Evolutionary conservation across 1,140 invertebrate genomes (phyloP), one percentile per base, ranked within the genome.

Genomic region (Drosophila kanapiae): DNA sequence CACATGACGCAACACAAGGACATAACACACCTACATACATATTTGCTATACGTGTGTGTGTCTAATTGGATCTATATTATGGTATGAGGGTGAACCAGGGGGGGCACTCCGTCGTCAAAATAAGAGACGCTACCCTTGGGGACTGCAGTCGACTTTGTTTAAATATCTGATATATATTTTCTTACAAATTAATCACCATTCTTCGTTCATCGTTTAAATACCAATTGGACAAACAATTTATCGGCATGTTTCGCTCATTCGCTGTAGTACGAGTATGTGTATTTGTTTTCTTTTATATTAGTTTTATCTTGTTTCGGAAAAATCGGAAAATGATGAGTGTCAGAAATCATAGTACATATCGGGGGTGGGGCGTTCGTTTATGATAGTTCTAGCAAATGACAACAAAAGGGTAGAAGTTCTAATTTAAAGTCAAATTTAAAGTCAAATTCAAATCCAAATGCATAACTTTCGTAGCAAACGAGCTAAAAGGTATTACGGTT

Each of bases 61-160:
- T 51, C 68, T 74, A 60, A 61, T 65, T 71, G 67, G 61, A 58
- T 79, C 42, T 78, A 75, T 74, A 74, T 79, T 72, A 45, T 72
- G 76, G 59, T 65, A 72, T 78, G 60, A 71, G 61, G 68, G 42
- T 59, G 70, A 74, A 74, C 70, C 70, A 75, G 49, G 56, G 51
- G 43, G 42, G 61, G 60, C 70, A 74, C 70, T 74, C 64, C 77
- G 29, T 59, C 68, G 49, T 69, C 63, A 70, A 85, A 65, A 88
- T 88, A 88, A 88, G 83, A 85, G 85, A 88, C 85, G 85, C 85
- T 88, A 90, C 85, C 87, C 82, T 82, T 74, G 91, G 91, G 91
- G 91, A 80, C 91, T 92, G 91, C 91, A 92, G 91, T 92, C 91
- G 91, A 92, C 18, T 75, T 18, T 33, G 48, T 60, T 53, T 16